These are phyloP conservation scores for Nerophis ophidion DNA, from an alignment of 2,113 vertebrate genomes.

Conservation along the genomic window DNA sequence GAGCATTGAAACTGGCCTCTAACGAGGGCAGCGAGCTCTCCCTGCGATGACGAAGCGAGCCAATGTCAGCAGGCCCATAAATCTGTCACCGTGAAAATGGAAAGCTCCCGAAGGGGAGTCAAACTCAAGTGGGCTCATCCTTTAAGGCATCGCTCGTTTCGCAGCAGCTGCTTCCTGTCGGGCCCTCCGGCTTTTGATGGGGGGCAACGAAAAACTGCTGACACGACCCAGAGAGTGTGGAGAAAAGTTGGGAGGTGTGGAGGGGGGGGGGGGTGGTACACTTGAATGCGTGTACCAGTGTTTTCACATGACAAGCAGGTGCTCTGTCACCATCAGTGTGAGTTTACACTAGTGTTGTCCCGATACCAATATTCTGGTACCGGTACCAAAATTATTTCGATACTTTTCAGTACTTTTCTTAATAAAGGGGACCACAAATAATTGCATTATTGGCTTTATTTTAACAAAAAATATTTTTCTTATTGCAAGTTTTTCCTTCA, in stretches of 20 bases:
- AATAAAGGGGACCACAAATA: no score
- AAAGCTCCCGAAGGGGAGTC: conserved; percentile 50
- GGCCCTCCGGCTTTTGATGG: conserved; percentile 45
- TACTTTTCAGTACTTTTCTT: no score
- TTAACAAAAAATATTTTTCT: no score
- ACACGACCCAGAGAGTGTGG: conserved; percentile 33
- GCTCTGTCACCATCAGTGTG: conserved; percentile 41
- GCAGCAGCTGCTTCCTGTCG: conserved; percentile 58
- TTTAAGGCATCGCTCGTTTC: conserved; percentile 39
- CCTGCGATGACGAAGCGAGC: conserved; percentile 37
- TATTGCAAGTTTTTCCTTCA: no score
- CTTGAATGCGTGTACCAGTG: conserved; percentile 15
- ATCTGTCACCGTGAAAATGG: conserved; percentile 52
- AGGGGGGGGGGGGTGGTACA: neutral
- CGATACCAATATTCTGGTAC: no score
- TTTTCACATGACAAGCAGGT: conserved; percentile 51
- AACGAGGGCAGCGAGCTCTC: conserved; percentile 23
- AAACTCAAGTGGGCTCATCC: conserved; percentile 43
- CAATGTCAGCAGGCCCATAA: conserved; percentile 54
- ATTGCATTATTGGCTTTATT: no score
- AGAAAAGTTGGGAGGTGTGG: neutral
- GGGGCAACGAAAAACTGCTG: conserved; percentile 44
- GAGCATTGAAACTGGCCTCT: conserved; percentile 16
- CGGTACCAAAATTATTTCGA: no score
- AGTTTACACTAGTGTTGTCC: conserved; percentile 16